Evolutionary conservation across 2,888 invertebrate genomes (phyloP).

Genomic region (Mythimna vitellina): DNA sequence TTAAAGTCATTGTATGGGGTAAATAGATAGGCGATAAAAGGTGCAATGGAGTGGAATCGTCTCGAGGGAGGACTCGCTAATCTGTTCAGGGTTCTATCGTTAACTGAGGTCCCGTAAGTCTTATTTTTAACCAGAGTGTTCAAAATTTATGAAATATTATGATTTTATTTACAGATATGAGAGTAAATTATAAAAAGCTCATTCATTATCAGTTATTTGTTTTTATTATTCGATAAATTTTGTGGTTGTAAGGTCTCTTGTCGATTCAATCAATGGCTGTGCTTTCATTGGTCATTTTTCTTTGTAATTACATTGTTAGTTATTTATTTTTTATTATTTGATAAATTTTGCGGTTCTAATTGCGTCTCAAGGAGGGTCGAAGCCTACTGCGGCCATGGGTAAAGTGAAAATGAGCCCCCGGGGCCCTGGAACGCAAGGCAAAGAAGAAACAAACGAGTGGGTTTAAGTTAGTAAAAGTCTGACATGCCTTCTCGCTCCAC

Average conservation of each 20-base stretch:
- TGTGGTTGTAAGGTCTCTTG: not conserved
- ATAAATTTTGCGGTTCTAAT: not conserved
- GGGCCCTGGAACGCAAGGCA: too few relatives aligned
- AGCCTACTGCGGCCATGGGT: too few relatives aligned
- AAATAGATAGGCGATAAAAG: slow-evolving; percentile 73
- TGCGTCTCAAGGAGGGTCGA: too few relatives aligned
- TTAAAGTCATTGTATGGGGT: slow-evolving; percentile 43
- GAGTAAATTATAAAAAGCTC: not conserved
- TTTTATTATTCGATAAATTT: too few relatives aligned
- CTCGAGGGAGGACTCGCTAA: slow-evolving; percentile 72
- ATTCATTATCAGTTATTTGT: not conserved
- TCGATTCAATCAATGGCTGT: not conserved
- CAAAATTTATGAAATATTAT: slow-evolving; percentile 15
- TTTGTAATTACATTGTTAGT: too few relatives aligned
- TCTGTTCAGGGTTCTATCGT: slow-evolving; percentile 73
- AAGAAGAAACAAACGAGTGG: too few relatives aligned
- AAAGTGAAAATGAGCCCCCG: too few relatives aligned
- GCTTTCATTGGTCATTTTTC: not conserved
- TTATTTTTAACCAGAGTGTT: slow-evolving; percentile 29
- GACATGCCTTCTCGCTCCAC: too few relatives aligned
- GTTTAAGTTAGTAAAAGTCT: too few relatives aligned
- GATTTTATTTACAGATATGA: not conserved
- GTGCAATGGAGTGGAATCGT: slow-evolving; percentile 68
- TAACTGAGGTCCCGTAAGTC: slow-evolving; percentile 55
- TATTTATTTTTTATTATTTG: not conserved